Conservation (phyloP, 2,113 vertebrate genomes). For the Diphyllodes magnificus region DNA sequence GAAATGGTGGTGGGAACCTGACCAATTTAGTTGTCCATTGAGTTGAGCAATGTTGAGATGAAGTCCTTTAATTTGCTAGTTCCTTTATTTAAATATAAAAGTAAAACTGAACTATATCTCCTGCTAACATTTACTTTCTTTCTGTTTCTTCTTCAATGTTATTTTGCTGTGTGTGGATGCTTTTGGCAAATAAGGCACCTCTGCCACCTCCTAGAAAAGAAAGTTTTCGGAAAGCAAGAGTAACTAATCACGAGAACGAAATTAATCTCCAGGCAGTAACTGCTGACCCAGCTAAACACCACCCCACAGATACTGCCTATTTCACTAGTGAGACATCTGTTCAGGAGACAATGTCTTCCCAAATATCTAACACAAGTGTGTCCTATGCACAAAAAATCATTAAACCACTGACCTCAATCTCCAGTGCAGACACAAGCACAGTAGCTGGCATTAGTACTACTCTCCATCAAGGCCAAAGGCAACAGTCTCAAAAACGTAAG, state of each 20-base stretch:
- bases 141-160: slow-evolving; percentile 75
- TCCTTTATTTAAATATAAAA: slow-evolving; percentile 26
- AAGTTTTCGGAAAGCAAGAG: slow-evolving; percentile 73
- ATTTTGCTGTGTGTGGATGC: slow-evolving; percentile 69
- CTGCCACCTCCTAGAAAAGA: slow-evolving; percentile 83
- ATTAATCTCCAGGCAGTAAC: slow-evolving; percentile 50
- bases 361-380: slow-evolving; percentile 77
- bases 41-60: neutral
- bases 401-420: slow-evolving; percentile 45
- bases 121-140: slow-evolving; percentile 73
- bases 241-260: slow-evolving; percentile 54
- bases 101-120: slow-evolving; percentile 17
- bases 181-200: slow-evolving; percentile 79
- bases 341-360: slow-evolving; percentile 71
- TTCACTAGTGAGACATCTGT: slow-evolving; percentile 58
- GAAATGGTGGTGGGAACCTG: neutral
- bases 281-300: slow-evolving; percentile 8
- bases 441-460: slow-evolving; percentile 43
- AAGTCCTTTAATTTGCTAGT: neutral
- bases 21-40: neutral
- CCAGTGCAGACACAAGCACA: slow-evolving; percentile 9
- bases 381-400: slow-evolving; percentile 72
- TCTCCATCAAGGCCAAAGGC: slow-evolving; percentile 67
- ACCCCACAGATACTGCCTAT: slow-evolving; percentile 14
- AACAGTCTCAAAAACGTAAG: slow-evolving; percentile 76